A percentile compares a stretch with the other conserved stretches of the same genome.
These are phyloP conservation scores for Centropyge bicolor DNA, from an alignment of 2,797 vertebrate species.

Conservation along the genomic window DNA sequence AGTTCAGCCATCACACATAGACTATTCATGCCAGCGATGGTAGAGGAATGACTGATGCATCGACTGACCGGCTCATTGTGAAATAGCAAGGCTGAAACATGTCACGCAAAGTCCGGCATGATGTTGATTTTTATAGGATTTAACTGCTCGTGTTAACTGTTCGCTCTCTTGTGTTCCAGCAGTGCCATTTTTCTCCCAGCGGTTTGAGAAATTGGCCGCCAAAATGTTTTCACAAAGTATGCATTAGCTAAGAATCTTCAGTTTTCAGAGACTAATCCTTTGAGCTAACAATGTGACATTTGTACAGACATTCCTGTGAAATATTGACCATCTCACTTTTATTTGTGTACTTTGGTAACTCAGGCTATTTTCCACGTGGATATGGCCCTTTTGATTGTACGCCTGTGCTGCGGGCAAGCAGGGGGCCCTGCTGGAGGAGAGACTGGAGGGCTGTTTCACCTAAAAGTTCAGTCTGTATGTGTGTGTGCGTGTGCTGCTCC, in stretches of 20 bases:
- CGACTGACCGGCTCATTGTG: slow-evolving; percentile 25
- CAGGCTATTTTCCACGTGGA: slow-evolving; percentile 74
- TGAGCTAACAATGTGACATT: slow-evolving; percentile 78
- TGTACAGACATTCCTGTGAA: slow-evolving; percentile 80
- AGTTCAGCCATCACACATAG: slow-evolving; percentile 48
- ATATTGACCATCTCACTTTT: slow-evolving; percentile 79
- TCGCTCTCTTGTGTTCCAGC: slow-evolving; percentile 26
- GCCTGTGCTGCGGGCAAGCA: slow-evolving; percentile 65
- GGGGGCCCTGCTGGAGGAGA: slow-evolving; percentile 69
- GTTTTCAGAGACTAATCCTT: slow-evolving; percentile 72
- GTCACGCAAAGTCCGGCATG: slow-evolving; percentile 23
- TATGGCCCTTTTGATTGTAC: slow-evolving; percentile 70
- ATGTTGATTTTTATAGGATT: slow-evolving; percentile 47
- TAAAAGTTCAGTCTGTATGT: slow-evolving; percentile 58
- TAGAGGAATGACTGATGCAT: slow-evolving; percentile 47
- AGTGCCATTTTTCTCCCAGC: slow-evolving; percentile 46
- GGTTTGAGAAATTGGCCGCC: slow-evolving; percentile 69
- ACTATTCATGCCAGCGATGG: slow-evolving; percentile 55
- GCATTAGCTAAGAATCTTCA: slow-evolving; percentile 69
- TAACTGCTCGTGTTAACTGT: slow-evolving; percentile 34
- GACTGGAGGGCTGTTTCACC: slow-evolving; percentile 73
- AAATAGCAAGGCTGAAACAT: slow-evolving; percentile 37
- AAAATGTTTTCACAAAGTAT: slow-evolving; percentile 70
- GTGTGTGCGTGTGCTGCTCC: slow-evolving; percentile 29
- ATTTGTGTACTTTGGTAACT: slow-evolving; percentile 83